Base-by-base conservation (phyloP, 2,797 vertebrate species). In the Presbytis comata region DNA sequence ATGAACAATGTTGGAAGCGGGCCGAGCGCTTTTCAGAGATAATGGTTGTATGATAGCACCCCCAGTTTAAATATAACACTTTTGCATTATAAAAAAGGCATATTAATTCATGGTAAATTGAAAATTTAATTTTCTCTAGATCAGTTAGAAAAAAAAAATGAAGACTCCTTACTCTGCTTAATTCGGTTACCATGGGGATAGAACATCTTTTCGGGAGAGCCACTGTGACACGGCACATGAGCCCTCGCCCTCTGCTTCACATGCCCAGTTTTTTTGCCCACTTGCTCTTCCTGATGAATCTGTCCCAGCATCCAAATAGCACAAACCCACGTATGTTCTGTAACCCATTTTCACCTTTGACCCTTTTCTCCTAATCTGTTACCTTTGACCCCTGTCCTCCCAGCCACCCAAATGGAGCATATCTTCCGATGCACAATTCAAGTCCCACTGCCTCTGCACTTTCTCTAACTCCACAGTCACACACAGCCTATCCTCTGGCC, bases 1-100 rank as follows among this genome's bases (percentile, higher is more conserved):
- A 96, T 94, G 86, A 97, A 39, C 88, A 97, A 67, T 13, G 94
- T 74, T 98, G 98, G 98, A 98, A 55, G 30, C 8, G 6, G 81
- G 95, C 97, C 98, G 97, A 81, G 91, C 80, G 75, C 96, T 98
- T 5, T 7, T 93, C 93, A 96, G 61, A 93, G 97, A 76, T 61
- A 97, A 96, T 85, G 48, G 82, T 89, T 30, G 16, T 93, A 83
- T 91, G 92, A 97, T 89, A 97, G 50, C 41, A 72, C 46, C 72
- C 87, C 0, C 59, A 83, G 44, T 79, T 95, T 96, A 97, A 97
- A 87, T 89, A 28, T 12, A 90, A 17, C 12, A 12, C 87, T 97
- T 74, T 95, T 86, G 9, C 87, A 93, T 97, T 87, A 81, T 93
- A 96, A 19, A 76, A 93, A 82, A 76, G 53, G 59, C 59, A 57